Base-by-base conservation (phyloP, 1,140 invertebrate species). In the Micrasema minimum region DNA sequence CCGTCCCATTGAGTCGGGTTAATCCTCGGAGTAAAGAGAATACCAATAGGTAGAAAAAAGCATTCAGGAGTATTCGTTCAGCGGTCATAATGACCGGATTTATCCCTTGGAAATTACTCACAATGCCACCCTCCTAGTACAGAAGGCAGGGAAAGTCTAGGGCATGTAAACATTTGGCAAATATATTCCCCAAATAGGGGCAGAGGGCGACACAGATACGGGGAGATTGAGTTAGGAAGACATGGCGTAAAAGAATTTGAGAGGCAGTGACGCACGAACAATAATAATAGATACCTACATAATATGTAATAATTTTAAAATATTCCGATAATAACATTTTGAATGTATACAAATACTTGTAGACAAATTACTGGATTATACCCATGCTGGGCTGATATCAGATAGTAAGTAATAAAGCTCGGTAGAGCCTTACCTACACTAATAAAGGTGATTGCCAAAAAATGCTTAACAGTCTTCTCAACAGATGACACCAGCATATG, bases 241-340 rank as follows among this genome's bases (percentile, higher is more conserved):
- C 69, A 53, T 16, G 69, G 45, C 35, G 69, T 65, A 53, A 71
- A 64, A 53, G 69, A 71, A 41, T 71, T 71, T 65, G 59, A 45
- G 35, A 31, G 26, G 20, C 59, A 65, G n/a, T 50, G 59, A 35
- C 59, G 46, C 16, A 20, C 18, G 12, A 45, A 62, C 23, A 62
- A 26, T 18, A 38, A 11, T 38, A 38, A 38, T 6, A 38, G 11
- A 38, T 38, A 38, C 11, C 5, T 38, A 38, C 11, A 38, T 38
- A 38, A 38, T 38, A 38, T 11, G 11, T 38, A 38, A 38, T n/a
- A n/a, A n/a, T n/a, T n/a, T n/a, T n/a, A n/a, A n/a, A n/a, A n/a
- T n/a, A n/a, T n/a, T n/a, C n/a, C n/a, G n/a, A n/a, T n/a, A n/a
- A n/a, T n/a, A n/a, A n/a, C n/a, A n/a, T n/a, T n/a, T n/a, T n/a